Base-by-base conservation (phyloP, 1,140 invertebrate genomes). In the Nasonia giraulti region DNA sequence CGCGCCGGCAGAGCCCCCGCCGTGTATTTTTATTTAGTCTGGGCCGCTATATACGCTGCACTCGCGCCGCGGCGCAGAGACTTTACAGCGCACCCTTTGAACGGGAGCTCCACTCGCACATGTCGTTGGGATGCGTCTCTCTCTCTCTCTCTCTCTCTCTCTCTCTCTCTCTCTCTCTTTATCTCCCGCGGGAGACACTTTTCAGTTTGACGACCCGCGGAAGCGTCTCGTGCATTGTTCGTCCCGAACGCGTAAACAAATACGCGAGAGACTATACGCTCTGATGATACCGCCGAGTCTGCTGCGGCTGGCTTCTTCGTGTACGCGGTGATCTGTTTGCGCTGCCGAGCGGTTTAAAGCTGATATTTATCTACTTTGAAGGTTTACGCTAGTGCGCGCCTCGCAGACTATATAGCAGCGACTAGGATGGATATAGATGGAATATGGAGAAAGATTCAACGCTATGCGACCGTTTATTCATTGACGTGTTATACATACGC, bases 11-110 rank as follows among this genome's bases (percentile, higher is more conserved):
- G 55, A 62, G 55, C 17, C 17, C 55, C 27, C 55, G 40, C 77
- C 55, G n/a, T 17, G 37, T 85, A 85, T 88, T 88, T 88, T 87
- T 87, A 87, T 88, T 87, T 85, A 87, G 87, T 88, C 83, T 86
- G 66, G 68, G 6, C 33, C 20, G 55, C 55, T 62, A 17, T 62
- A 62, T 62, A 7, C 20, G 7, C 55, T 62, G 40, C 10, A 44
- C 55, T 7, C 55, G 14, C 55, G 5, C 55, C 2, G 47, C 55
- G 17, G 20, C 2, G 47, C 66, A n/a, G 8, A 71, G 77, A 80
- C 69, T 82, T 82, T 82, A 75, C 80, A 44, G 71, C 27, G 71
- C 27, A 12, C 44, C 78, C 44, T 78, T 80, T 78, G 84, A 82
- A 77, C 79, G n/a, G 40, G n/a, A 2, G 73, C 82, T 55, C 55